These are phyloP conservation scores for Catagonus wagneri DNA, from an alignment of 2,113 vertebrate genomes.

Conservation along the genomic window DNA sequence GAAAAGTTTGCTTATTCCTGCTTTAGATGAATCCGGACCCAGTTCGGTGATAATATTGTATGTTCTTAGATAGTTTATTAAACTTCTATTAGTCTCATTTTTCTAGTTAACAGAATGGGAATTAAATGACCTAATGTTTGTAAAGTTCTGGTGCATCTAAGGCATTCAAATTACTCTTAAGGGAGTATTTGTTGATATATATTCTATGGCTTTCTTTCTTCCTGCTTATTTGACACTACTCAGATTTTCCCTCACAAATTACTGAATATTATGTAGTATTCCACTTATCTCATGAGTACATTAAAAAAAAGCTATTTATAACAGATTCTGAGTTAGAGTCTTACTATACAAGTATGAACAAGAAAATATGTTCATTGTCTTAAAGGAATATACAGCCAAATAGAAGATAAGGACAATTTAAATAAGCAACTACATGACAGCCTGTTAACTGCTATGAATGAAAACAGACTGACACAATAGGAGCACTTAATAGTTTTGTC, in stretches of 20 bases:
- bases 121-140: background rate
- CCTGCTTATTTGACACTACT: background rate
- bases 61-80: background rate
- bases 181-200: background rate
- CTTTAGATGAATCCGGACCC: background rate
- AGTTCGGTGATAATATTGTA: background rate
- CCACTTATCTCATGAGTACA: background rate
- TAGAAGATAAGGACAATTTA: background rate
- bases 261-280: background rate
- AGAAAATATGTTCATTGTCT: background rate
- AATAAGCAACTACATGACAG: background rate
- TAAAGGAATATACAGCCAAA: background rate
- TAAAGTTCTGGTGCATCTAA: background rate
- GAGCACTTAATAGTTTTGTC: fast-evolving
- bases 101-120: background rate
- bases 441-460: background rate
- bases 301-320: background rate
- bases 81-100: background rate
- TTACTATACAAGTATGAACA: background rate
- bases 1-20: background rate
- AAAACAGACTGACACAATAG: background rate
- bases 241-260: background rate
- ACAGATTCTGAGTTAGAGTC: background rate
- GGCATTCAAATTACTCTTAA: background rate
- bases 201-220: background rate